Evolutionary conservation across 1,140 invertebrate genomes (phyloP).

Genomic region (Heliothis virescens): DNA sequence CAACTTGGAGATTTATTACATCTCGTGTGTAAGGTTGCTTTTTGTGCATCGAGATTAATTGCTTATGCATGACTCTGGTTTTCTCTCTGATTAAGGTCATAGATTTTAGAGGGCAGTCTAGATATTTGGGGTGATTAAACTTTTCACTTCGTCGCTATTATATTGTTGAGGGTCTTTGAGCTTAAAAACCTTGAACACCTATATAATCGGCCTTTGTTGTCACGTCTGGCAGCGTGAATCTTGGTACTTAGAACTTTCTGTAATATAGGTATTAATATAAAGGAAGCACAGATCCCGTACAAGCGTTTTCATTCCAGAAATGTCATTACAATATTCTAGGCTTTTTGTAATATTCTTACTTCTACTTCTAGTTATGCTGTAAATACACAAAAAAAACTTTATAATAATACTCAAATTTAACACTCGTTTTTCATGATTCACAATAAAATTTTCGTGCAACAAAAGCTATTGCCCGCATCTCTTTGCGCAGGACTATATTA

Average conservation of each 20-base stretch:
- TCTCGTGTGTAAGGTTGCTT: background rate
- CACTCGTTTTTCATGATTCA: background rate
- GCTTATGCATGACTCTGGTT: conserved; percentile 1
- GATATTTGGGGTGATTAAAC: background rate
- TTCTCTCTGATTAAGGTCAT: background rate
- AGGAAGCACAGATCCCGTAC: too few species aligned
- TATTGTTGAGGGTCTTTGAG: too few species aligned
- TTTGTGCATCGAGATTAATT: conserved; percentile 22
- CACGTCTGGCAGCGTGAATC: too few species aligned
- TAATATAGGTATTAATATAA: too few species aligned
- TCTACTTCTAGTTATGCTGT: too few species aligned
- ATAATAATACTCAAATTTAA: background rate
- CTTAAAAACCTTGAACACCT: too few species aligned
- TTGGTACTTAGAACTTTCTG: too few species aligned
- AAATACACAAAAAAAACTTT: too few species aligned
- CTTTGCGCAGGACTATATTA: conserved; percentile 43
- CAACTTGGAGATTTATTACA: conserved; percentile 25
- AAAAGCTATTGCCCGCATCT: conserved; percentile 27
- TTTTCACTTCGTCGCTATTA: background rate
- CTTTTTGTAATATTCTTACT: too few species aligned
- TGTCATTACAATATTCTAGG: too few species aligned
- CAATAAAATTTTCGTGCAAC: conserved; percentile 4
- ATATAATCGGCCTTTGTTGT: too few species aligned
- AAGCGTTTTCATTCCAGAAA: too few species aligned
- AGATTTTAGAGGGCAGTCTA: conserved; percentile 1